Evolutionary conservation across 1,140 invertebrate species (phyloP).

Genomic region (Cyphomyrmex costatus): DNA sequence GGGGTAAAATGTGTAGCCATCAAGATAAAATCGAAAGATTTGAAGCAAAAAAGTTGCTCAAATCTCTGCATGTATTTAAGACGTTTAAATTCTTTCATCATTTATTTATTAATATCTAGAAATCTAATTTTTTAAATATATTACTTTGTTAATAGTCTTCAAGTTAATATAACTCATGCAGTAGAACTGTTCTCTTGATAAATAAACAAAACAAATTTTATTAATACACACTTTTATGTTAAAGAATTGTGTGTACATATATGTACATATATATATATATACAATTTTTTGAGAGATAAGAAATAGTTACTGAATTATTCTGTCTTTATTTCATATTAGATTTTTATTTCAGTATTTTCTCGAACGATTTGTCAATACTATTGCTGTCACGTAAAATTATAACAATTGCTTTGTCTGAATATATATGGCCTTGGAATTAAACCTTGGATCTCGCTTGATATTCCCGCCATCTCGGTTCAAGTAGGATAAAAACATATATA

Average conservation of each 20-base stretch:
- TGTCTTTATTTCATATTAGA: no score
- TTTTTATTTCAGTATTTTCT: neutral
- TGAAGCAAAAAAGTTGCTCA: neutral
- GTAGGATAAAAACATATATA: neutral
- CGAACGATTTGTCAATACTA: neutral
- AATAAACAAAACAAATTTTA: neutral
- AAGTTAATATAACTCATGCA: neutral
- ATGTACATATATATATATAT: no score
- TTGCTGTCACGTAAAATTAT: neutral
- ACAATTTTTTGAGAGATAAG: neutral
- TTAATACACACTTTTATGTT: no score
- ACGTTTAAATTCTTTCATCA: neutral
- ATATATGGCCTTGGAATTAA: slow-evolving; percentile 7
- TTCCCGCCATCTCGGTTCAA: neutral
- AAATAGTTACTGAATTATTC: neutral
- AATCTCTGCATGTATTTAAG: neutral
- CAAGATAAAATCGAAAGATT: slow-evolving; percentile 7
- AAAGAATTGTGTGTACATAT: no score
- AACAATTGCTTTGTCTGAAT: slow-evolving; percentile 28
- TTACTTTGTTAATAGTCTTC: neutral
- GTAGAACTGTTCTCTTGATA: neutral
- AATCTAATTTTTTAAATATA: neutral
- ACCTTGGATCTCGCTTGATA: slow-evolving; percentile 1
- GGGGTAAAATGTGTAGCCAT: neutral
- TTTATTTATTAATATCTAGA: slow-evolving; percentile 14